phyloP scores from a whole-genome alignment of 2,888 invertebrate species.

The Charanyca ferruginea region DNA sequence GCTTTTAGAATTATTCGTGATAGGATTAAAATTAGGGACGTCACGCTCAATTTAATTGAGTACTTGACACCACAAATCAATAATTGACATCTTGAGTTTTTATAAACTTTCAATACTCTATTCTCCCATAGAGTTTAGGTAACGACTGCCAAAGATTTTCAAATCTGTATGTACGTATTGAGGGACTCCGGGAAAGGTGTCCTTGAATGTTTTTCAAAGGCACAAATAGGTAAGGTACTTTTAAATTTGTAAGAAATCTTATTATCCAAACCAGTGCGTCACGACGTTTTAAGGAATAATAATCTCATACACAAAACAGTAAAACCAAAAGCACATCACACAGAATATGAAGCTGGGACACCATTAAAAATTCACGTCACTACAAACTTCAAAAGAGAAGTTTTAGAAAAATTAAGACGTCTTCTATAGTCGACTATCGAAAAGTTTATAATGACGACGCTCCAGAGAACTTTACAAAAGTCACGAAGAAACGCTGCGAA shows the following conservation, averaged over 20 bases:
- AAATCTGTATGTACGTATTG: neutral
- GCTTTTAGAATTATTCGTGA: neutral
- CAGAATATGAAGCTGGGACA: neutral
- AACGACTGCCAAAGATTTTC: no score
- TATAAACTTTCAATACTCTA: no score
- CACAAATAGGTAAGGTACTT: neutral
- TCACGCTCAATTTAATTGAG: no score
- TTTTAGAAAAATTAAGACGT: constrained; percentile 33
- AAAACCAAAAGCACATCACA: constrained; percentile 15
- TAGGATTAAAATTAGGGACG: neutral
- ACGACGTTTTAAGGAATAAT: neutral
- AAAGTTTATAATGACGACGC: constrained; percentile 55
- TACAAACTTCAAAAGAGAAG: constrained; percentile 25
- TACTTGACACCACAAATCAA: no score
- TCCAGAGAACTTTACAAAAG: constrained; percentile 20
- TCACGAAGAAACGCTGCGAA: constrained; percentile 20
- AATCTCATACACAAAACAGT: neutral
- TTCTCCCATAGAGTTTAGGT: no score
- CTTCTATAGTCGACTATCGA: constrained; percentile 35
- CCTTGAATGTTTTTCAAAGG: neutral
- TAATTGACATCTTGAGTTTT: no score
- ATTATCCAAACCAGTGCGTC: neutral
- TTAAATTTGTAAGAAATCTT: constrained; percentile 3
- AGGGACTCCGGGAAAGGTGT: neutral
- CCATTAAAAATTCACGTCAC: constrained; percentile 47